These are phyloP conservation scores for Ophioninae sp. DNA, from an alignment of 2,888 invertebrate species.

Conservation along the genomic window DNA sequence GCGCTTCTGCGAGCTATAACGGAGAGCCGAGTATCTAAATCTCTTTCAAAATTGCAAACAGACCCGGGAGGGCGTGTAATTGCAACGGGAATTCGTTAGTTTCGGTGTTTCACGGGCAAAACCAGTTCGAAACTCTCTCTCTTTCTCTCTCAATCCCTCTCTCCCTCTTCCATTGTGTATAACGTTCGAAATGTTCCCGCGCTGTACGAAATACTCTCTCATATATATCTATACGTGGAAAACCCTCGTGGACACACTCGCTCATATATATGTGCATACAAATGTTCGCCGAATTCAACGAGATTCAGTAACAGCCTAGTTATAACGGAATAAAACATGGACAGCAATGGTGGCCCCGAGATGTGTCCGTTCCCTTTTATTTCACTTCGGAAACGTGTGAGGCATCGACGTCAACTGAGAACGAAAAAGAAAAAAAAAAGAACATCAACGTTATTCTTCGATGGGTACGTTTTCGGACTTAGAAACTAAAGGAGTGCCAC, in stretches of 20 bases:
- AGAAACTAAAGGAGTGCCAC: too few relatives aligned
- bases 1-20: slow-evolving; percentile 32
- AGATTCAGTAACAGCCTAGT: slow-evolving; percentile 50
- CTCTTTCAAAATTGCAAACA: slow-evolving; percentile 58
- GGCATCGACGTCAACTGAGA: not conserved
- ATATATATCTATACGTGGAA: slow-evolving; percentile 3
- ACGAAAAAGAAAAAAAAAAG: not conserved
- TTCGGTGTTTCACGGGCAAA: slow-evolving; percentile 43
- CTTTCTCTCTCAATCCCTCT: too few relatives aligned
- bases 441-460: too few relatives aligned
- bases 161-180: slow-evolving; percentile 20
- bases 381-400: slow-evolving; percentile 10
- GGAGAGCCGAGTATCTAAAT: slow-evolving; percentile 46
- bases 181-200: slow-evolving; percentile 30
- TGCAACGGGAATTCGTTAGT: slow-evolving; percentile 59
- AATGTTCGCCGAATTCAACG: slow-evolving; percentile 43
- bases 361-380: slow-evolving; percentile 29
- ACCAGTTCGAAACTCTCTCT: slow-evolving; percentile 35
- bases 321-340: slow-evolving; percentile 43
- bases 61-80: slow-evolving; percentile 56
- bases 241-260: not conserved
- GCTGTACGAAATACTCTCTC: slow-evolving; percentile 7
- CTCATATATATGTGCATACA: slow-evolving; percentile 18
- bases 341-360: slow-evolving; percentile 4
- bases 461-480: too few relatives aligned